These are phyloP conservation scores for Naja naja DNA, from an alignment of 2,113 vertebrate genomes.

Conservation along the genomic window DNA sequence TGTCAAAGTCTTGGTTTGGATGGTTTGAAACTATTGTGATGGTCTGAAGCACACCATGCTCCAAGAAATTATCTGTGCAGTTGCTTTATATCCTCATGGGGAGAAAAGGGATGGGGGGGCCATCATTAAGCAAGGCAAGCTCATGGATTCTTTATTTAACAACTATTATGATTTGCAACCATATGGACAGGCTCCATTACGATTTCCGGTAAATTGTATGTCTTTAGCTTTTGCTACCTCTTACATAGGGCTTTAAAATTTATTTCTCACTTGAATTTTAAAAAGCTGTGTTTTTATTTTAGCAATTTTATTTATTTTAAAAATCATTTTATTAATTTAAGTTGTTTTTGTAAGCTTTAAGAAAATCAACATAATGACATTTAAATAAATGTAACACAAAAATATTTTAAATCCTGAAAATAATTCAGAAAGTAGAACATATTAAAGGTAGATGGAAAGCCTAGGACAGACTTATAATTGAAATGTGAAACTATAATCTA, in stretches of 20 bases:
- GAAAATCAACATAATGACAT: background rate
- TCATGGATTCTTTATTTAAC: background rate
- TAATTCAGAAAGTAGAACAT: background rate
- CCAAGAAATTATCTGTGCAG: background rate
- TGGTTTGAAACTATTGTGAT: background rate
- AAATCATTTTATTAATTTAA: background rate
- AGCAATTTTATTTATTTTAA: background rate
- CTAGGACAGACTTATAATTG: background rate
- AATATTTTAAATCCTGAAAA: background rate
- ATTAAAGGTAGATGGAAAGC: background rate
- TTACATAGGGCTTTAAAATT: background rate
- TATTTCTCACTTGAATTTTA: background rate
- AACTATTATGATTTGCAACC: background rate
- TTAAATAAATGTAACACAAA: background rate
- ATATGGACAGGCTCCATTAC: background rate
- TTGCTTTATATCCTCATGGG: background rate
- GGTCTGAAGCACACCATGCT: background rate
- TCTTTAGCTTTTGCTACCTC: background rate
- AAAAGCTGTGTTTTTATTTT: background rate
- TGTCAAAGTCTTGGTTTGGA: background rate
- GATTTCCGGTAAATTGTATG: background rate
- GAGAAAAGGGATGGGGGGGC: background rate
- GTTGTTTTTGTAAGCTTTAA: background rate
- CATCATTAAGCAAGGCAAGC: background rate
- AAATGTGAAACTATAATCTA: background rate